A percentile compares a stretch with the other conserved stretches of the same genome.
phyloP scores from a whole-genome alignment of 2,888 invertebrate species.

The Drosophila limbata region DNA sequence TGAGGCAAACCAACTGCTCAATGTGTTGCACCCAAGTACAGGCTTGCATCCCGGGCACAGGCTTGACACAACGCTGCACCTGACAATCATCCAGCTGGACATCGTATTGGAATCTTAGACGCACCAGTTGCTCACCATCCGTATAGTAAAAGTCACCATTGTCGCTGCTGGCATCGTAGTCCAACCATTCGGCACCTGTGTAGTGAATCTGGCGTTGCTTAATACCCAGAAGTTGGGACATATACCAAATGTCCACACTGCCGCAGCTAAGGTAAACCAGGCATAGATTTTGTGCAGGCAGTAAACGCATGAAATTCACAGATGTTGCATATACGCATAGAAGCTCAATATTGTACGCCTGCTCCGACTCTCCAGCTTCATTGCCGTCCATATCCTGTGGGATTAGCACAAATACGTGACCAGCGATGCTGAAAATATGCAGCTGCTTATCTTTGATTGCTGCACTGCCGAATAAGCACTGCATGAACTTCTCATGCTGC shows the following conservation, averaged over 20 bases:
- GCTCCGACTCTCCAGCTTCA: conserved; percentile 2
- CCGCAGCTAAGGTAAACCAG: conserved; percentile 80
- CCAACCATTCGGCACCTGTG: conserved; percentile 71
- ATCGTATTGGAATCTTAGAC: conserved; percentile 72
- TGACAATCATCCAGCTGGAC: conserved; percentile 61
- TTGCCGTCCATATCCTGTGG: conserved; percentile 36
- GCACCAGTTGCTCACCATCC: conserved; percentile 74
- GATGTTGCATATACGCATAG: conserved; percentile 71
- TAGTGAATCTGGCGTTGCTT: conserved; percentile 73
- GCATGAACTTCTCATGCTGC: conserved; percentile 72
- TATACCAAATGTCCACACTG: conserved; percentile 83
- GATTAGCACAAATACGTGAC: conserved; percentile 76
- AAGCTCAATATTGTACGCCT: conserved; percentile 54
- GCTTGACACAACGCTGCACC: conserved; percentile 66
- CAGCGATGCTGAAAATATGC: conserved; percentile 80
- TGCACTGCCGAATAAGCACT: conserved; percentile 55
- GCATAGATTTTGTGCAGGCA: conserved; percentile 67
- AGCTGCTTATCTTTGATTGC: conserved; percentile 41
- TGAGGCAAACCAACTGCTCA: conserved; percentile 81
- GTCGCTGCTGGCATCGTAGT: conserved; percentile 66
- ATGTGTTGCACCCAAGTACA: conserved; percentile 80
- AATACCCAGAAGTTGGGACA: conserved; percentile 63
- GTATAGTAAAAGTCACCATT: conserved; percentile 79
- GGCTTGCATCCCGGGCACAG: conserved; percentile 79
- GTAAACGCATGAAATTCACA: conserved; percentile 69